Base-by-base conservation (phyloP, 2,888 invertebrate species). In the Dastarcus helophoroides region DNA sequence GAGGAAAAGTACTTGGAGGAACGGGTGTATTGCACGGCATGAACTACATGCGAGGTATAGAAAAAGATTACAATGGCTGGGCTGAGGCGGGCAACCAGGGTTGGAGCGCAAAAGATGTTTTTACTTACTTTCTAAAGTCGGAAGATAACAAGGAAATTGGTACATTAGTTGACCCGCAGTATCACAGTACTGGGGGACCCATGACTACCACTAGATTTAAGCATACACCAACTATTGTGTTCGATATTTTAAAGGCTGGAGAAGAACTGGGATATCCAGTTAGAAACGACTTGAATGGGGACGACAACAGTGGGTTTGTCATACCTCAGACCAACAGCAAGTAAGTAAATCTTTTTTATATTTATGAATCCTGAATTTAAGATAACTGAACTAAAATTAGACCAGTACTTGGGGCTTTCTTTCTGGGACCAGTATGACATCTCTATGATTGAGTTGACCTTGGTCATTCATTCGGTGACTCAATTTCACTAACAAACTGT, bases 11-110 rank as follows among this genome's bases (percentile, higher is more conserved):
- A 4, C 53, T 68, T 47, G 85, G 84, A 3, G 85, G 84, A 0
- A 71, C 71, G 41, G 70, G 74, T 25, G 76, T 75, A 0, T 70
- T 79, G 30, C 82, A 86, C 51, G 84, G 84, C 1, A 86, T 86
- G 85, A 82, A 80, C 73, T 85, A 85, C 55, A 76, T 79, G 57
- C 66, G 85, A 12, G 85, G 85, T 0, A 76, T 79, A 43, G 68
- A 76, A 0, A 68, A 65, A 2, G 85, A 85, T 60, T 85, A 78
- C 58, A 76, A 84, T 49, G 67, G 71, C 5, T 85, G 85, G 85
- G 79, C 69, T 2, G 65, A 64, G 8, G 68, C 73, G 36, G 84
- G 84, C 1, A 82, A 81, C 19, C 49, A 59, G 0, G 81, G 79
- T n/a, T 85, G 85, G 85, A 67, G 73, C 3, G 85, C 80, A 71